phyloP scores from a whole-genome alignment of 2,888 invertebrate species.

The Beris morrisii region DNA sequence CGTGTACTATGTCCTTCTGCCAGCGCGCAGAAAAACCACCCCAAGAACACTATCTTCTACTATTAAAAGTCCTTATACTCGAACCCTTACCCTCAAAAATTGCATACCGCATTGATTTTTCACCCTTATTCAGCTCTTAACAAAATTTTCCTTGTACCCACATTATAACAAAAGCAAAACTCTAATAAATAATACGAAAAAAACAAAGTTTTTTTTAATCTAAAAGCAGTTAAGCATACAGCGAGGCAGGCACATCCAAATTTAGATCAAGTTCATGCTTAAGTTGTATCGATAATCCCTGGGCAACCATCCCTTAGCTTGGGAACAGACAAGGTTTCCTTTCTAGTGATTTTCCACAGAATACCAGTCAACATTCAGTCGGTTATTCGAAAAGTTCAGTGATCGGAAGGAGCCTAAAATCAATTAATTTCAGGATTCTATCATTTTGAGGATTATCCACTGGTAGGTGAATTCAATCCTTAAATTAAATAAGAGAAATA shows the following conservation, averaged over 20 bases:
- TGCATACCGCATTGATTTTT: too few species aligned
- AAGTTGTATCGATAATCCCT: constrained; percentile 24
- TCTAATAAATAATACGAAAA: too few species aligned
- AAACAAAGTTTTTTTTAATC: too few species aligned
- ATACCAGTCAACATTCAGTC: constrained; percentile 14
- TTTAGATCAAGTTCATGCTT: constrained; percentile 26
- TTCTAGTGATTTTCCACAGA: not conserved
- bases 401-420: not conserved
- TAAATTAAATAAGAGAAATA: not conserved
- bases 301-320: constrained; percentile 15
- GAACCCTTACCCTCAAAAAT: too few species aligned
- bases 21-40: too few species aligned
- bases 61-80: too few species aligned
- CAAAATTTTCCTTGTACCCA: too few species aligned
- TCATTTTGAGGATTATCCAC: not conserved
- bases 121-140: too few species aligned
- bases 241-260: not conserved
- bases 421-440: not conserved
- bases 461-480: not conserved
- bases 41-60: too few species aligned
- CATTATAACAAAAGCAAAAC: too few species aligned
- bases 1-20: too few species aligned
- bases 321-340: constrained; percentile 1
- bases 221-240: too few species aligned
- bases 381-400: constrained; percentile 15